A percentile compares a stretch with the other conserved stretches of the same genome.
Evolutionary conservation across 2,888 invertebrate genomes (phyloP).

Genomic region (Caenorhabditis panamensis): DNA sequence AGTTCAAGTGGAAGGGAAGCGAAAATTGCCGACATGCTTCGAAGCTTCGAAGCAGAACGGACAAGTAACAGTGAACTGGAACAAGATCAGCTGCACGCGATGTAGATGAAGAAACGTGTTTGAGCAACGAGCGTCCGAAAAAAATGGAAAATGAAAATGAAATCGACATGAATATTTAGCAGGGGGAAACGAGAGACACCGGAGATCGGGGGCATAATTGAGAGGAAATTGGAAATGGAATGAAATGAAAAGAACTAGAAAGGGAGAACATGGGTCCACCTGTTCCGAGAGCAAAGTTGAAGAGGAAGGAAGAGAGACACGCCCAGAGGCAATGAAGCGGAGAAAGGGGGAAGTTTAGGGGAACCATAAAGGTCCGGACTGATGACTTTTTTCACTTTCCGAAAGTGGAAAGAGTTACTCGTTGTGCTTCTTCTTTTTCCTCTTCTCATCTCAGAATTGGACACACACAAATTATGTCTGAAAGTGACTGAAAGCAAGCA

Average conservation of each 20-base stretch:
- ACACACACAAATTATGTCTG: slow-evolving; percentile 4
- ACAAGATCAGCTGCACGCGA: slow-evolving; percentile 3
- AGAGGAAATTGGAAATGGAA: not conserved
- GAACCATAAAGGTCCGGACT: slow-evolving; percentile 8
- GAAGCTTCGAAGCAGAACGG: too few species aligned
- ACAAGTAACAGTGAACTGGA: not conserved
- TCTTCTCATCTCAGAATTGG: not conserved
- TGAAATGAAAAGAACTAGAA: not conserved
- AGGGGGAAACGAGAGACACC: slow-evolving; percentile 23
- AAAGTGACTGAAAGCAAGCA: not conserved
- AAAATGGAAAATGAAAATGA: slow-evolving; percentile 40
- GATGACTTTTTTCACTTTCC: not conserved
- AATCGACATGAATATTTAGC: slow-evolving; percentile 50
- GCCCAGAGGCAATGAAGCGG: slow-evolving; percentile 1
- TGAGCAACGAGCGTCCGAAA: slow-evolving; percentile 25
- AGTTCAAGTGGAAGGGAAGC: slow-evolving; percentile 10
- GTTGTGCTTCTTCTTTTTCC: too few species aligned
- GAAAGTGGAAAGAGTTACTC: too few species aligned
- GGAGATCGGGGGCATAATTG: slow-evolving; percentile 14
- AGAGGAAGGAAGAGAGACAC: too few species aligned
- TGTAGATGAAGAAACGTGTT: slow-evolving; percentile 17
- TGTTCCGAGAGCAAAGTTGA: slow-evolving; percentile 3
- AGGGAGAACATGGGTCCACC: not conserved
- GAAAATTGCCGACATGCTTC: slow-evolving; percentile 11
- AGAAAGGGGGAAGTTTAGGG: not conserved